Percentiles rank a stretch among this genome's conserved stretches.
Evolutionary conservation across 2,888 invertebrate genomes (phyloP).

Genomic region (Heliothis peltigera): DNA sequence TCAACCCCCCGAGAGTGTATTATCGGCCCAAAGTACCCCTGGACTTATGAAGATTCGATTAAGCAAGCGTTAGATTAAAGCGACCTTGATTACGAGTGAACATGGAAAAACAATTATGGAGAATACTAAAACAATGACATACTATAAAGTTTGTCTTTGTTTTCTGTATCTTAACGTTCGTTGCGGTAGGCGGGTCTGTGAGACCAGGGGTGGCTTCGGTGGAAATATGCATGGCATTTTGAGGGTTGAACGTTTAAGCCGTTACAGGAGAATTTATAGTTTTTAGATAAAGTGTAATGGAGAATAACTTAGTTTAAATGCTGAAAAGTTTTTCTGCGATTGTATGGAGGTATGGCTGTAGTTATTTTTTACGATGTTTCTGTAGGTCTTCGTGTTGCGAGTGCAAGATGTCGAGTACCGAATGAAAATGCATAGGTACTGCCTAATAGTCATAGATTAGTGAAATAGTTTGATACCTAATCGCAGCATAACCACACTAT

Average conservation of each 20-base stretch:
- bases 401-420: slow-evolving; percentile 25
- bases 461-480: no score
- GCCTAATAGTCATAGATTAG: no score
- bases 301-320: slow-evolving; percentile 75
- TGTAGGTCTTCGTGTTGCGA: slow-evolving; percentile 42
- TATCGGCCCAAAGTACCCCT: slow-evolving; percentile 64
- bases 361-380: slow-evolving; percentile 40
- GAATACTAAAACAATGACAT: slow-evolving; percentile 85
- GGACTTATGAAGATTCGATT: slow-evolving; percentile 86
- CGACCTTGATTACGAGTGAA: slow-evolving; percentile 81
- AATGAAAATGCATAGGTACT: slow-evolving; percentile 4
- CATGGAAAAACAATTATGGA: slow-evolving; percentile 89
- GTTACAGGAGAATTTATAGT: slow-evolving; percentile 84
- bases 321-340: slow-evolving; percentile 67
- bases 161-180: slow-evolving; percentile 79
- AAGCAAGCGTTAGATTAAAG: slow-evolving; percentile 79
- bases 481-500: no score
- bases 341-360: slow-evolving; percentile 56
- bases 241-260: slow-evolving; percentile 81
- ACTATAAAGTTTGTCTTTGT: slow-evolving; percentile 86
- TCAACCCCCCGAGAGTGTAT: slow-evolving; percentile 67
- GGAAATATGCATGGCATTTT: slow-evolving; percentile 74
- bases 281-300: slow-evolving; percentile 84
- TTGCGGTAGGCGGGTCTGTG: slow-evolving; percentile 80
- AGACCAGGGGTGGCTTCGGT: slow-evolving; percentile 72